Conservation (phyloP, 2,113 vertebrate species). For the Camelus bactrianus region DNA sequence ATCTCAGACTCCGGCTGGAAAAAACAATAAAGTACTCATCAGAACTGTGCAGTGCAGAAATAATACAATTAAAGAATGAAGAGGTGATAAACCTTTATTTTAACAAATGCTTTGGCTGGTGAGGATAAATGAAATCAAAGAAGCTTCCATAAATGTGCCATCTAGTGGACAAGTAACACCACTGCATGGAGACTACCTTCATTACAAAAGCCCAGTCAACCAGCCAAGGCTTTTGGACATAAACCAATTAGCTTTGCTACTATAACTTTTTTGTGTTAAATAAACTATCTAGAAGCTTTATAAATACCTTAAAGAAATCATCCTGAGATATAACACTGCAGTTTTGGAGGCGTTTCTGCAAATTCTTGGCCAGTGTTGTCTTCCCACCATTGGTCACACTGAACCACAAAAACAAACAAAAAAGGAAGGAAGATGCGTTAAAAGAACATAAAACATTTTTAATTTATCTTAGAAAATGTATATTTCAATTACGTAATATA, state of each 20-base stretch:
- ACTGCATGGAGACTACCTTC: background rate
- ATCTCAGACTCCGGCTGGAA: conserved; percentile 92
- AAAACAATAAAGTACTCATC: conserved; percentile 45
- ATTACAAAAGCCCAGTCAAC: background rate
- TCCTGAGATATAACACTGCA: conserved; percentile 94
- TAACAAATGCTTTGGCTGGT: background rate
- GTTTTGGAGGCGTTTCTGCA: conserved; percentile 90
- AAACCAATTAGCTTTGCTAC: background rate
- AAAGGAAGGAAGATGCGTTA: conserved; percentile 6
- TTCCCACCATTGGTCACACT: conserved; percentile 98
- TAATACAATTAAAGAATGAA: background rate
- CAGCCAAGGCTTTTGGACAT: background rate
- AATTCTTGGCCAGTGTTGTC: conserved; percentile 91
- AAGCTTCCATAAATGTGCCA: conserved; percentile 7
- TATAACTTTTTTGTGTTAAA: background rate
- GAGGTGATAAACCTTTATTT: background rate
- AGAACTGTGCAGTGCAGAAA: conserved; percentile 53
- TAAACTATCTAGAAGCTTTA: background rate
- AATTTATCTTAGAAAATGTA: background rate
- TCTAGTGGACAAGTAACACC: conserved; percentile 36
- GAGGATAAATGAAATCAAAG: background rate
- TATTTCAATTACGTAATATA: conserved; percentile 12
- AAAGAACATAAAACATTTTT: background rate
- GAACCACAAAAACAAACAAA: background rate
- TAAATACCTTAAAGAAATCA: conserved; percentile 95